A percentile compares a stretch with the other conserved stretches of the same genome.
Conservation (phyloP, 2,797 vertebrate genomes). For the Micromesistius poutassou region DNA sequence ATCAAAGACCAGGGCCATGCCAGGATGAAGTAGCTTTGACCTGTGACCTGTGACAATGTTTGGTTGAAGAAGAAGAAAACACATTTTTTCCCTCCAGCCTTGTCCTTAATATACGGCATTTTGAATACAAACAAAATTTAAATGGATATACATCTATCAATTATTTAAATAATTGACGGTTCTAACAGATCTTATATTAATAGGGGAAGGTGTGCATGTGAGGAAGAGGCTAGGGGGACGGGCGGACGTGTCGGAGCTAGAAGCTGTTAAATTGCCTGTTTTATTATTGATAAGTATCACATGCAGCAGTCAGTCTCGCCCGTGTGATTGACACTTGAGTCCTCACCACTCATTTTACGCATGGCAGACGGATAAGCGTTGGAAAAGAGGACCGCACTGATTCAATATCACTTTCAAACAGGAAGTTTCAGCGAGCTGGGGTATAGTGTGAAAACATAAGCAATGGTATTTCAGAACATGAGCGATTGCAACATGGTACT, state of each 20-base stretch:
- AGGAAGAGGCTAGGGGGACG: conserved; percentile 6
- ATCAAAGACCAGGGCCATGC: conserved; percentile 20
- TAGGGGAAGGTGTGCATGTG: conserved; percentile 8
- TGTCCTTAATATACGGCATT: background rate
- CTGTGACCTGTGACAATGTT: conserved; percentile 48
- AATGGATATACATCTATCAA: background rate
- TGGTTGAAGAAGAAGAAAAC: background rate
- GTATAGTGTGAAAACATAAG: background rate
- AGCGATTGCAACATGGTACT: background rate
- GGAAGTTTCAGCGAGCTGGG: conserved; percentile 24
- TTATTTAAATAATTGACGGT: background rate
- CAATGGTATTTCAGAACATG: background rate
- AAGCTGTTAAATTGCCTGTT: conserved; percentile 68
- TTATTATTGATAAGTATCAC: conserved; percentile 73
- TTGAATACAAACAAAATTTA: conserved; percentile 27
- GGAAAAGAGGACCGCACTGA: conserved; percentile 27
- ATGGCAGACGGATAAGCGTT: conserved; percentile 55
- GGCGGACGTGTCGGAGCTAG: conserved; percentile 32
- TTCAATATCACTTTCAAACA: conserved; percentile 12
- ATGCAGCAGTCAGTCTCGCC: conserved; percentile 54
- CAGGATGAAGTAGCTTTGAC: conserved; percentile 46
- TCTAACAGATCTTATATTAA: background rate
- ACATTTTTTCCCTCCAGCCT: too few species aligned
- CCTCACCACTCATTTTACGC: conserved; percentile 66
- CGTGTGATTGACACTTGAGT: conserved; percentile 66